Conservation (phyloP, 1,140 invertebrate species). For the Bemisia tabaci region DNA sequence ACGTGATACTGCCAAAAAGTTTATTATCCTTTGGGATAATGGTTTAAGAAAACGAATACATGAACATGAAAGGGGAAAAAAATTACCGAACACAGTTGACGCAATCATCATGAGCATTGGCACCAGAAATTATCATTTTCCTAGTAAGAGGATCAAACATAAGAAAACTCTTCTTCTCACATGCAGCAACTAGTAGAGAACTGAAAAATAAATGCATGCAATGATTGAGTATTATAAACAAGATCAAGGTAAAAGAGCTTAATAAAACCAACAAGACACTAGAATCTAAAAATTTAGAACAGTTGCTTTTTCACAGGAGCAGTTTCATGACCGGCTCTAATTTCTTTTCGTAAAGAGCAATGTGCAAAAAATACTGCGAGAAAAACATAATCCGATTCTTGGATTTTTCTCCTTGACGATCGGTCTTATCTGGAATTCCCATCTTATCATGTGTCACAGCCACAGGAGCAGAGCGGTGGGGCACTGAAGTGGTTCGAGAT, state of each 20-base stretch:
- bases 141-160: slow-evolving; percentile 77
- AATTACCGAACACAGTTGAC: slow-evolving; percentile 81
- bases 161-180: slow-evolving; percentile 75
- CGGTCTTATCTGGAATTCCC: too few relatives aligned
- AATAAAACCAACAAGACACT: slow-evolving; percentile 3
- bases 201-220: slow-evolving; percentile 36
- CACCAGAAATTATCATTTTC: slow-evolving; percentile 54
- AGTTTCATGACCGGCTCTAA: not conserved
- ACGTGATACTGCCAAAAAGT: too few relatives aligned
- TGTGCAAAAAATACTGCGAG: too few relatives aligned
- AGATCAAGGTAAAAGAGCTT: not conserved
- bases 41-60: too few relatives aligned
- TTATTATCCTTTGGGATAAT: too few relatives aligned
- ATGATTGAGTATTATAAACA: not conserved
- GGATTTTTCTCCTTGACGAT: too few relatives aligned
- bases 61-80: too few relatives aligned
- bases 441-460: too few relatives aligned
- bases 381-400: too few relatives aligned
- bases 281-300: not conserved
- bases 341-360: not conserved
- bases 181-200: slow-evolving; percentile 70
- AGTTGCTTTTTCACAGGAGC: not conserved
- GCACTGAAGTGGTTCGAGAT: too few relatives aligned
- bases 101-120: slow-evolving; percentile 74
- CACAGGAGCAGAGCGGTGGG: too few relatives aligned